These are phyloP conservation scores for Arothron firmamentum DNA, from an alignment of 2,113 vertebrate genomes.

Conservation along the genomic window DNA sequence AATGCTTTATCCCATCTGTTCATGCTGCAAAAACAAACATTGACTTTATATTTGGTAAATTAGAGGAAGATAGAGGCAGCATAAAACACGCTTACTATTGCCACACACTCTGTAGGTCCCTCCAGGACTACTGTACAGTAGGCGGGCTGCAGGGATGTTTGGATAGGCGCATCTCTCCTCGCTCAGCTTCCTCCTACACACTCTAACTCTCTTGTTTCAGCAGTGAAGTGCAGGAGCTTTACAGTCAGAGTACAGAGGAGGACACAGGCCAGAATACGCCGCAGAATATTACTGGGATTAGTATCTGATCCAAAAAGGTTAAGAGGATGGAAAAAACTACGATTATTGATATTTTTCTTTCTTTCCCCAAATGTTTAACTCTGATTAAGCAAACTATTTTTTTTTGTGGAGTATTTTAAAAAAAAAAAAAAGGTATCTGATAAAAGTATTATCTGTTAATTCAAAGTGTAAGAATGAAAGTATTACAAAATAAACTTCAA, in stretches of 20 bases:
- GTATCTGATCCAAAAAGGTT: no score
- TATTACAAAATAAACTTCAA: not conserved
- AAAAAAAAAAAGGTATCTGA: no score
- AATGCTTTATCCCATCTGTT: no score
- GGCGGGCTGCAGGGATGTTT: constrained; percentile 50
- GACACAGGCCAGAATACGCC: constrained; percentile 9
- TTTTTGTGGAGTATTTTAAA: no score
- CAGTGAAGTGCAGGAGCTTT: constrained; percentile 41
- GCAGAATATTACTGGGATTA: no score
- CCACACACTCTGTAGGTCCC: constrained; percentile 11
- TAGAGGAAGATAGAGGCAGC: constrained; percentile 12
- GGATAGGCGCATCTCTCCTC: constrained; percentile 33
- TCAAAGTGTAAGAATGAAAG: no score
- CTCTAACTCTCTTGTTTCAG: constrained; percentile 50
- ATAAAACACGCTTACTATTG: constrained; percentile 5
- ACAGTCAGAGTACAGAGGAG: constrained; percentile 6
- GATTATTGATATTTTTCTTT: no score
- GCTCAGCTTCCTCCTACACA: constrained; percentile 49
- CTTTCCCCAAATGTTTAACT: no score
- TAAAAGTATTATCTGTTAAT: no score
- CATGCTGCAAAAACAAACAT: not conserved
- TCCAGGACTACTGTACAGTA: constrained; percentile 17
- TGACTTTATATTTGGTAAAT: no score
- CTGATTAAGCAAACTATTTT: no score
- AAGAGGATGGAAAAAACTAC: no score